Percentiles rank a stretch among this genome's conserved stretches.
These are phyloP conservation scores for Corydoras maculifer DNA, from an alignment of 2,113 vertebrate genomes.

Conservation along the genomic window DNA sequence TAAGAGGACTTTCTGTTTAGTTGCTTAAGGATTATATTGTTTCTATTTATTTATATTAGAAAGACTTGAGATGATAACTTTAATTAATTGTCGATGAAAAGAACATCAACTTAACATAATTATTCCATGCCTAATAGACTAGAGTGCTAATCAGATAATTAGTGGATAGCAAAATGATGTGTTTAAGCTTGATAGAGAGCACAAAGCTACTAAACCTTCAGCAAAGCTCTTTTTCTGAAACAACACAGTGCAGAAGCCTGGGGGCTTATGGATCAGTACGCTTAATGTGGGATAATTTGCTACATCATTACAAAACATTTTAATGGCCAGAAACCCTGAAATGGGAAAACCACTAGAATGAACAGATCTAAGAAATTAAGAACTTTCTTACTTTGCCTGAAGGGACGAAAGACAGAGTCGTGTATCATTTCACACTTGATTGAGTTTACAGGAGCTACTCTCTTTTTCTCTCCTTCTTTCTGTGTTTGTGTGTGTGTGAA, in stretches of 20 bases:
- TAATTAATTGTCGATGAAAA: too few relatives aligned
- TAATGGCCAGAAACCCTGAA: conserved; percentile 6
- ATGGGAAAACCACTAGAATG: not conserved
- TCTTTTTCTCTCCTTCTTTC: too few relatives aligned
- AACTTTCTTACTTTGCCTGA: not conserved
- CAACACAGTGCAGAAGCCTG: not conserved
- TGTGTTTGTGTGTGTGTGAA: too few relatives aligned
- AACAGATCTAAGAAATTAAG: not conserved
- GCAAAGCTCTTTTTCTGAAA: not conserved
- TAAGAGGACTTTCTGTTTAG: too few relatives aligned
- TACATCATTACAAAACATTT: not conserved
- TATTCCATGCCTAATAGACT: too few relatives aligned
- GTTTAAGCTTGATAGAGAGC: not conserved
- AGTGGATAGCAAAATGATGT: too few relatives aligned
- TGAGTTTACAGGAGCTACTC: not conserved
- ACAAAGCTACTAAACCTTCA: too few relatives aligned
- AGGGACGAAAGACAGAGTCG: not conserved
- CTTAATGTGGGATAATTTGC: not conserved
- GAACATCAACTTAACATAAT: too few relatives aligned
- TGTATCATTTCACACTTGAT: not conserved
- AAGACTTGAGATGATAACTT: too few relatives aligned
- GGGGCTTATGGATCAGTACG: not conserved
- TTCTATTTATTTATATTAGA: too few relatives aligned
- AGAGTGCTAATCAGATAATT: too few relatives aligned
- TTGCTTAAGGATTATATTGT: too few relatives aligned